phyloP scores from a whole-genome alignment of 2,888 invertebrate genomes.

The Macrosoma leucophasiata region DNA sequence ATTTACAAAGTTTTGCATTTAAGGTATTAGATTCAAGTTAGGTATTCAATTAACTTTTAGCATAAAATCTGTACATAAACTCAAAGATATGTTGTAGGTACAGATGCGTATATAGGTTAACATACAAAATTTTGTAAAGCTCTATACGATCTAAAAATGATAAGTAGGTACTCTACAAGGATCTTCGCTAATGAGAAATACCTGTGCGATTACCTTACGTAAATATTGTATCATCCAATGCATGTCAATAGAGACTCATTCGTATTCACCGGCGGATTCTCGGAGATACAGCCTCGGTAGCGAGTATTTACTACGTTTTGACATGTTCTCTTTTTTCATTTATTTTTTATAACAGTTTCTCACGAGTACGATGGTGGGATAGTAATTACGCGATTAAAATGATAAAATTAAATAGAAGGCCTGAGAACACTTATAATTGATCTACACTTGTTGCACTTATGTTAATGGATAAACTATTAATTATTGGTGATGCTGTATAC shows the following conservation, averaged over 20 bases:
- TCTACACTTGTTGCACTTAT: no score
- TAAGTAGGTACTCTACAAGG: constrained; percentile 8
- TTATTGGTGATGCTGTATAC: no score
- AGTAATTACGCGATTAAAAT: constrained; percentile 40
- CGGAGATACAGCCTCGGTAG: constrained; percentile 58
- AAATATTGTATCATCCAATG: constrained; percentile 33
- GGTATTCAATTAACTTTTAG: no score
- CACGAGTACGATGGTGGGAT: constrained; percentile 54
- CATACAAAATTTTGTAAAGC: no score
- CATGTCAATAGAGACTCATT: constrained; percentile 35
- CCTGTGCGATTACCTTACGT: constrained; percentile 26
- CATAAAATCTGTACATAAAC: no score
- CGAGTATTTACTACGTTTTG: constrained; percentile 47
- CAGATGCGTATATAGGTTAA: no score
- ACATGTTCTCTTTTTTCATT: constrained; percentile 45
- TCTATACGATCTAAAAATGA: no score
- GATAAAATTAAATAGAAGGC: constrained; percentile 34
- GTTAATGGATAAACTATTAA: no score
- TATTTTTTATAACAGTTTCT: constrained; percentile 53
- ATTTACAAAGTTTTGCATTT: no score
- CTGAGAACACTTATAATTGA: no score
- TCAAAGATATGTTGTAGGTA: no score
- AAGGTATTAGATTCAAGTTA: no score
- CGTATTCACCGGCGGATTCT: constrained; percentile 48
- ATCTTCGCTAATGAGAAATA: constrained; percentile 29